Conservation (phyloP, 1,140 invertebrate genomes). For the Tetranychus urticae region DNA sequence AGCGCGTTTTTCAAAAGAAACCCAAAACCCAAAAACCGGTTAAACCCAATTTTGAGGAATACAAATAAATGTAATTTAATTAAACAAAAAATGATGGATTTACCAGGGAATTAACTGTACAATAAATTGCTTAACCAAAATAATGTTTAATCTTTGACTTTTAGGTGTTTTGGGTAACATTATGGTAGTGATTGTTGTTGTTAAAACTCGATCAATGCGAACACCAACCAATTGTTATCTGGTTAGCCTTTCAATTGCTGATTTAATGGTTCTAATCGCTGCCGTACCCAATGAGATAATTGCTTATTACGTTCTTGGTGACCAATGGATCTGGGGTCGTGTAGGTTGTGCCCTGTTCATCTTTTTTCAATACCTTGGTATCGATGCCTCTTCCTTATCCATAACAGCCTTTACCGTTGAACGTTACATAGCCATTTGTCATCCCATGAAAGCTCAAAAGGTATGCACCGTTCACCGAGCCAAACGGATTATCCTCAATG, state of each 20-base stretch:
- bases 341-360: constrained; percentile 32
- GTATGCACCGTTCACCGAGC: constrained; percentile 31
- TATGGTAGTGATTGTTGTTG: constrained; percentile 28
- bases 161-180: constrained; percentile 27
- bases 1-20: no score
- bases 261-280: constrained; percentile 31
- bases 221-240: constrained; percentile 38
- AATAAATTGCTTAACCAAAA: no score
- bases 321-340: constrained; percentile 33
- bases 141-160: no score
- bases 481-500: constrained; percentile 28
- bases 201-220: constrained; percentile 25
- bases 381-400: constrained; percentile 37
- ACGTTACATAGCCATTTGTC: constrained; percentile 33
- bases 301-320: constrained; percentile 29
- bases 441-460: constrained; percentile 30
- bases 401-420: constrained; percentile 41
- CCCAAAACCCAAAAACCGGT: no score
- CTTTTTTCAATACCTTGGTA: constrained; percentile 39
- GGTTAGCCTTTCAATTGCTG: constrained; percentile 32
- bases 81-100: no score
- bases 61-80: no score
- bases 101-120: no score
- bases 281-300: constrained; percentile 33
- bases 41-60: no score